These are phyloP conservation scores for Hypselothyrea guttata DNA, from an alignment of 2,888 invertebrate species.

Conservation along the genomic window DNA sequence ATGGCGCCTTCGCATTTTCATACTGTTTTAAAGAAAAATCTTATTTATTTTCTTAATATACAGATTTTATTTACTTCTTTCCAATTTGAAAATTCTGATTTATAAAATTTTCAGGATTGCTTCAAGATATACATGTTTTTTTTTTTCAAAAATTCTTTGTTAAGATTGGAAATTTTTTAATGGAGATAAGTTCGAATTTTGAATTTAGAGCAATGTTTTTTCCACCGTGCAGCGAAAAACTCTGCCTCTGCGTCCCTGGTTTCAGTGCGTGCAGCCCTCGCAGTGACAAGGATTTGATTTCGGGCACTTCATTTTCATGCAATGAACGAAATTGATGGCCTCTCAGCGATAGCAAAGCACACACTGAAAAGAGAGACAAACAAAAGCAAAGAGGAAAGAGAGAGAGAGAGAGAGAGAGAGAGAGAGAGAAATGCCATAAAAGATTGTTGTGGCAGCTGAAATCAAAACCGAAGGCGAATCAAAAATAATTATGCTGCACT, in stretches of 20 bases:
- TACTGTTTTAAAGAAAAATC: too few relatives aligned
- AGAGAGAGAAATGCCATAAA: slow-evolving; percentile 7
- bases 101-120: too few relatives aligned
- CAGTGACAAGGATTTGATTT: slow-evolving; percentile 48
- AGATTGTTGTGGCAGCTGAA: slow-evolving; percentile 2
- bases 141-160: too few relatives aligned
- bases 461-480: slow-evolving; percentile 8
- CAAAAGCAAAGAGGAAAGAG: not conserved
- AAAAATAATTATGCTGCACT: slow-evolving; percentile 10
- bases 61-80: too few relatives aligned
- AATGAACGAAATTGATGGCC: slow-evolving; percentile 43
- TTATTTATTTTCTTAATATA: too few relatives aligned
- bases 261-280: slow-evolving; percentile 20
- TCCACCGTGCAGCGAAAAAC: slow-evolving; percentile 54
- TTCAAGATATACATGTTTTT: too few relatives aligned
- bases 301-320: slow-evolving; percentile 51
- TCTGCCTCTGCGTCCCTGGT: slow-evolving; percentile 40
- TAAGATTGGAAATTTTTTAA: too few relatives aligned
- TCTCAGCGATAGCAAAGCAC: slow-evolving; percentile 14
- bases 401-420: not conserved
- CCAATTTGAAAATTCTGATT: too few relatives aligned
- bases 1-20: too few relatives aligned
- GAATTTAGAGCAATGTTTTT: too few relatives aligned
- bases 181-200: too few relatives aligned
- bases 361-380: not conserved